Conservation (phyloP, 92 coral and sea anemone species). For the Muricea muricata region DNA sequence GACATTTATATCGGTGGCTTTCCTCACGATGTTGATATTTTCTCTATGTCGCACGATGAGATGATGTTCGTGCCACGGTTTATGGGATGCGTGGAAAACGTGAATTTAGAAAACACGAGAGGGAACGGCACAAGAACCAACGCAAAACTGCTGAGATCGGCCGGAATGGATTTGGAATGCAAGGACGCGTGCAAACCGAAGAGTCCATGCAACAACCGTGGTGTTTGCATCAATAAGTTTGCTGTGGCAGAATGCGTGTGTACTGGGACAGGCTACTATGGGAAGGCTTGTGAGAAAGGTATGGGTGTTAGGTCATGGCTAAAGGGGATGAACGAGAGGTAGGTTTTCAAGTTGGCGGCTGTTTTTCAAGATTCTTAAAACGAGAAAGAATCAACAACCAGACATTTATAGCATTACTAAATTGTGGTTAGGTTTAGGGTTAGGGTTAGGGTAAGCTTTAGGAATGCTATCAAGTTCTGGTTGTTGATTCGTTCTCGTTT, state of each 20-base stretch:
- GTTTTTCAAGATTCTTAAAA: too few relatives aligned
- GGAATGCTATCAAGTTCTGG: too few relatives aligned
- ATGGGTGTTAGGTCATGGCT: too few relatives aligned
- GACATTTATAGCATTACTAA: too few relatives aligned
- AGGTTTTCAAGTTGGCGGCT: too few relatives aligned
- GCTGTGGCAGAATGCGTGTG: conserved; percentile 40
- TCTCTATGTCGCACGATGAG: background rate
- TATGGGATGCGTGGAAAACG: conserved; percentile 24
- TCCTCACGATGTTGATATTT: background rate
- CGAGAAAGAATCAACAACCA: too few relatives aligned
- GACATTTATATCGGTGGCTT: conserved; percentile 23
- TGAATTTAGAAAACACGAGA: background rate
- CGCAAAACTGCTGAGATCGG: background rate
- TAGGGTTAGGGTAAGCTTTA: too few relatives aligned
- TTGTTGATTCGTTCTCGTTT: too few relatives aligned
- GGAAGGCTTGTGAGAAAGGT: conserved; percentile 18
- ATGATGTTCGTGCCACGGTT: background rate
- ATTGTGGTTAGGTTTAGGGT: too few relatives aligned
- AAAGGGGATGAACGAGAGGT: too few relatives aligned
- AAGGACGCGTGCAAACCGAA: conserved; percentile 27
- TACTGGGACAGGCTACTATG: conserved; percentile 22
- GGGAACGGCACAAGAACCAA: background rate
- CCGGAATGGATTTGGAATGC: conserved; percentile 19
- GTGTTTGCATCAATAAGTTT: conserved; percentile 31
- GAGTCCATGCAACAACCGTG: conserved; percentile 24